Percentiles rank a stretch among this genome's conserved stretches.
Conservation (phyloP, 2,888 invertebrate species). For the Athalia cordata region DNA sequence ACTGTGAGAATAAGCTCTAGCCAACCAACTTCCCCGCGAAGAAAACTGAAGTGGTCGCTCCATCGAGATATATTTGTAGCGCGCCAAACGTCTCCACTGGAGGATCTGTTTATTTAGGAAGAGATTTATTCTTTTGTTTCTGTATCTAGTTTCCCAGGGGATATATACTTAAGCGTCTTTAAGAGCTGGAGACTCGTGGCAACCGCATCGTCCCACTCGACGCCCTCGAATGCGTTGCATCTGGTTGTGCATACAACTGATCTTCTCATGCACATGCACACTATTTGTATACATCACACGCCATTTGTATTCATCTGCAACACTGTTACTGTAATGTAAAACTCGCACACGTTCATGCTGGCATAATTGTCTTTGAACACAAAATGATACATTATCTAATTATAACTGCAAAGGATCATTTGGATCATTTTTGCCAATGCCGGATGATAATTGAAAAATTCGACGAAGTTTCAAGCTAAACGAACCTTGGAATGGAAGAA, state of each 20-base stretch:
- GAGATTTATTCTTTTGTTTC: slow-evolving; percentile 58
- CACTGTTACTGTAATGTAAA: not conserved
- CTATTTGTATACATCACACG: not conserved
- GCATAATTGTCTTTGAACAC: no score
- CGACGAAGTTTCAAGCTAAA: no score
- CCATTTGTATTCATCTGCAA: slow-evolving; percentile 13
- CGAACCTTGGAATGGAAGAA: no score
- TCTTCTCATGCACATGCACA: not conserved
- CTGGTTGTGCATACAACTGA: slow-evolving; percentile 5
- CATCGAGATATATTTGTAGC: slow-evolving; percentile 14
- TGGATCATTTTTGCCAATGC: no score
- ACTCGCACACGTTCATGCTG: no score
- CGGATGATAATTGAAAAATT: no score
- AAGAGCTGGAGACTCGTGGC: slow-evolving; percentile 34
- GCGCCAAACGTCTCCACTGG: slow-evolving; percentile 4
- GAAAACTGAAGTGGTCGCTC: not conserved
- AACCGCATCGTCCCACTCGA: not conserved
- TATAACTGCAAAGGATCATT: no score
- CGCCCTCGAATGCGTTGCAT: not conserved
- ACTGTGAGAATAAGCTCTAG: slow-evolving; percentile 39
- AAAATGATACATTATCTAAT: no score
- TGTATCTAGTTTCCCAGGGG: slow-evolving; percentile 47
- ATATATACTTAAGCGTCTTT: slow-evolving; percentile 34
- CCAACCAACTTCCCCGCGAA: slow-evolving; percentile 13
- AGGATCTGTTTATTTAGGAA: slow-evolving; percentile 57